Evolutionary conservation across 2,797 vertebrate genomes (phyloP), one percentile per base, ranked within the genome.

Genomic region (Pseudocheirus occidentalis): DNA sequence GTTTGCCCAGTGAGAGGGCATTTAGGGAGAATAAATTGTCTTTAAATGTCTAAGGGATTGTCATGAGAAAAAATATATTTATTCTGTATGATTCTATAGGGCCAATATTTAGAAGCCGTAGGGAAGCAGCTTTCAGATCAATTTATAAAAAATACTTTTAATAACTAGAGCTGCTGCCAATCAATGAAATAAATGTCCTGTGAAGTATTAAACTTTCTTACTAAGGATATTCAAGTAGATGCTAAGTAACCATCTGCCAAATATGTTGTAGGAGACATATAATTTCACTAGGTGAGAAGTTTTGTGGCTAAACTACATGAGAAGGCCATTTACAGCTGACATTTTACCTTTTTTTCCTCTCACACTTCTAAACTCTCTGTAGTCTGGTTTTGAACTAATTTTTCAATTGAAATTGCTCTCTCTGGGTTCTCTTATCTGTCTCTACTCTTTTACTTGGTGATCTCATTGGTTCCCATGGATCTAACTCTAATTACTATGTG

Each of bases 181-280:
- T 12, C 2, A 50, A 13, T 0, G 3, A 7, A 0, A 28, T 10
- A 28, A 12, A 29, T 92, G 40, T 46, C 91, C 12, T 0, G 0
- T 4, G 5, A 16, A 24, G 2, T 0, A 29, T 10, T 7, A 29
- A 93, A 55, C 52, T 31, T 54, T 0, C 0, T 53, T n/a, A 91
- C 29, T 31, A 27, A 10, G 31, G 6, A 13, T n/a, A 18, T 1
- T 16, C 31, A 34, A 13, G 10, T 34, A 57, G 54, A 73, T 55
- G 55, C 27, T 62, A 57, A 66, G 89, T 87, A 90, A 28, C 21
- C 50, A 55, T 81, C 53, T 89, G 56, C 21, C 34, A 53, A 14
- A 7, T 9, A 5, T 12, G 16, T 52, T 58, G 28, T 7, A 89
- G 6, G 13, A 28, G 34, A 56, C 3, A 54, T 18, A 46, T 58